Base-by-base conservation (phyloP, 1,140 invertebrate genomes). In the Contarinia nasturtii region DNA sequence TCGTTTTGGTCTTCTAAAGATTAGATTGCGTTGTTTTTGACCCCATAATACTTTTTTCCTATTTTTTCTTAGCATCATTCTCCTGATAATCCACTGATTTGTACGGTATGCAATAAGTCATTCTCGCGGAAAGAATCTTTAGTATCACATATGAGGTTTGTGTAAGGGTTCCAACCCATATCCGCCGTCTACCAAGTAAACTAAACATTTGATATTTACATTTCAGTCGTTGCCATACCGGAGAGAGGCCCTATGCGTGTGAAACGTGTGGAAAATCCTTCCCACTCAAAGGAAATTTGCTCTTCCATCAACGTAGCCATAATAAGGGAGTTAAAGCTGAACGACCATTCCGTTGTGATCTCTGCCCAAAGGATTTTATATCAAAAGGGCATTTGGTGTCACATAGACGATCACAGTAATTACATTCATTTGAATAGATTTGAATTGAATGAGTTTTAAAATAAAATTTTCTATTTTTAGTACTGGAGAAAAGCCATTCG, bases 331-430 rank as follows among this genome's bases (percentile, higher is more conserved):
- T 74, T 50, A 84, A 84, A 22, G 82, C 87, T 50, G 86, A 93
- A 58, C 68, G 92, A 48, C 90, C 91, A 0, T 97, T 90, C 67
- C 74, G 85, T 21, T 98, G 94, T 64, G 92, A 97, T 55, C 74
- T 96, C 41, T 98, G 94, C 59, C 83, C 86, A 21, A 98, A 98
- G 65, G 86, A 92, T 54, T 98, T 98, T 68, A 82, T 94, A 65
- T 83, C 91, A 61, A 95, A 97, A 71, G 89, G 91, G 72, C 53
- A 58, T 52, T 53, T 37, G 44, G 11, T 7, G 5, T 36, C 19
- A 22, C n/a, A 41, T 45, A 10, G 11, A 22, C 21, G 15, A 17
- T 19, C 14, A 36, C 12, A 47, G 2, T 15, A 15, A 21, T 14
- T 22, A 14, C 20, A 36, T 33, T 2, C n/a, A 8, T 38, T 48